Evolutionary conservation across 2,888 invertebrate genomes (phyloP).

Genomic region (Eristalis tenax): DNA sequence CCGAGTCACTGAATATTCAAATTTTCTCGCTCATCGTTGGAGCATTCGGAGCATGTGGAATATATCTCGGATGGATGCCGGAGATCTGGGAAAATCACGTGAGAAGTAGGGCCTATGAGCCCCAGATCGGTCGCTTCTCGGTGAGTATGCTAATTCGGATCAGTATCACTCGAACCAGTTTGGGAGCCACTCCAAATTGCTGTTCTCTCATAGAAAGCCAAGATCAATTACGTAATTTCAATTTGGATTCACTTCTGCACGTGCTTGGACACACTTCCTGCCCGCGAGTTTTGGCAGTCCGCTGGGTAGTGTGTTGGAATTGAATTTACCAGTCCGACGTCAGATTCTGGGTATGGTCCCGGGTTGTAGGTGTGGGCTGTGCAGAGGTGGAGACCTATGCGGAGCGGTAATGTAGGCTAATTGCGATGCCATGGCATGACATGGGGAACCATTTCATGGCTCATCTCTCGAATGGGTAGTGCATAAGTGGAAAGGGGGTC

Average conservation of each 20-base stretch:
- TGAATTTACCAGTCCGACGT: background rate
- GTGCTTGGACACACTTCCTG: background rate
- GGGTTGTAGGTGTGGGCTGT: background rate
- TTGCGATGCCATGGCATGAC: background rate
- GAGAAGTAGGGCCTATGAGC: background rate
- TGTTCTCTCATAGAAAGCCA: background rate
- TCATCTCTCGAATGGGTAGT: conserved; percentile 15
- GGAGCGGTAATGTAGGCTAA: conserved; percentile 28
- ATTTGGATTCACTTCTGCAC: background rate
- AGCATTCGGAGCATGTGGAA: background rate
- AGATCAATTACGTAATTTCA: background rate
- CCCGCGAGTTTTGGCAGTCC: background rate
- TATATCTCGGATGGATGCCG: background rate
- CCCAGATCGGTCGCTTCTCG: background rate
- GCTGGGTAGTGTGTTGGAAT: background rate
- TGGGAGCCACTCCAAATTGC: background rate
- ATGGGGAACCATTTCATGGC: conserved; percentile 29
- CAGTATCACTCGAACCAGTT: background rate
- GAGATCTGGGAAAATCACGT: background rate
- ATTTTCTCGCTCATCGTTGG: background rate
- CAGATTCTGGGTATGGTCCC: background rate
- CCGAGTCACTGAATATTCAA: background rate
- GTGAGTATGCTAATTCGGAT: background rate
- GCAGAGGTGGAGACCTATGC: background rate
- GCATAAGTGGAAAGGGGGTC: background rate